Evolutionary conservation across 2,113 vertebrate species (phyloP).

Genomic region (Pangasianodon gigas): DNA sequence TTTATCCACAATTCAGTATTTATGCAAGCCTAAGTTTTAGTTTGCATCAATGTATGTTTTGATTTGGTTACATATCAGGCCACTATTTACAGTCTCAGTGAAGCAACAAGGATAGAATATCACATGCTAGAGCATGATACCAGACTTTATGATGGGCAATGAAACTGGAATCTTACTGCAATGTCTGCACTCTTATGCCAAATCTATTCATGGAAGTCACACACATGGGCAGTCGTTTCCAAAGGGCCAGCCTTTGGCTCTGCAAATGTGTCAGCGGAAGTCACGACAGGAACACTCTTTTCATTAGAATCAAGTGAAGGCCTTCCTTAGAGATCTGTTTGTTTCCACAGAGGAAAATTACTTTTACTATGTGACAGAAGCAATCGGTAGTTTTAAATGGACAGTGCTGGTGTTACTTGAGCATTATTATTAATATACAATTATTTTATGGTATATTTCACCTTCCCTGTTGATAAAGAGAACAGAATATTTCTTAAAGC

Average conservation of each 20-base stretch:
- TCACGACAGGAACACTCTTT: neutral
- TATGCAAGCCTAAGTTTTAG: neutral
- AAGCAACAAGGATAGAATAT: constrained; percentile 65
- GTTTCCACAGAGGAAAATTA: neutral
- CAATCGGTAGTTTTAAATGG: neutral
- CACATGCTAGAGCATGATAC: constrained; percentile 63
- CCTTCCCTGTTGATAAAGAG: neutral
- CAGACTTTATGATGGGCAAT: constrained; percentile 56
- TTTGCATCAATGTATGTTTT: constrained; percentile 22
- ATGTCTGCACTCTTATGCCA: constrained; percentile 55
- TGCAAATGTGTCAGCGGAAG: neutral
- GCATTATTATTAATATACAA: neutral
- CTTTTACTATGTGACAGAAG: neutral
- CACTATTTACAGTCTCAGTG: constrained; percentile 52
- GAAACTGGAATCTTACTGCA: constrained; percentile 50
- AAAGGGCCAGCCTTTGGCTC: neutral
- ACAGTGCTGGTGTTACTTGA: neutral
- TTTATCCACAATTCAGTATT: neutral
- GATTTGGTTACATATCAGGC: constrained; percentile 4
- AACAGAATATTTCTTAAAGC: neutral
- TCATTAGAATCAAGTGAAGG: neutral
- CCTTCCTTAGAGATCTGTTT: neutral
- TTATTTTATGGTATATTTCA: neutral
- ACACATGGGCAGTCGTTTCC: constrained; percentile 29
- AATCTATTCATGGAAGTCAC: constrained; percentile 13